These are phyloP conservation scores for Morus bassanus DNA, from an alignment of 2,797 vertebrate species.

Conservation along the genomic window DNA sequence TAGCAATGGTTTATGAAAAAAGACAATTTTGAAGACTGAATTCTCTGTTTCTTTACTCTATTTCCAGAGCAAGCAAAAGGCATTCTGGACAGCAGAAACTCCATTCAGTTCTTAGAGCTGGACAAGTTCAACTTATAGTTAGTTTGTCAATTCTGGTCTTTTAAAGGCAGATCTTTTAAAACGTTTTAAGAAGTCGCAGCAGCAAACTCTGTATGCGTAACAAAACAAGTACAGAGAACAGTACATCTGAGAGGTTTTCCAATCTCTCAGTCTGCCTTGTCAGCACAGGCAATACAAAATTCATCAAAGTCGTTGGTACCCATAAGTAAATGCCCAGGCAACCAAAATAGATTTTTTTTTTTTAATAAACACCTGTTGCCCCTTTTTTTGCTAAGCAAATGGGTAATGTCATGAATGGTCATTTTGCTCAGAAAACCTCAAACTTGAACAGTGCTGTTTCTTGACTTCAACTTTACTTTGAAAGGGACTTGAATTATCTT, in stretches of 20 bases:
- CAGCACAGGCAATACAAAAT: background rate
- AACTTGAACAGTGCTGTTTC: background rate
- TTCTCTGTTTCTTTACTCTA: background rate
- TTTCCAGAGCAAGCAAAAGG: background rate
- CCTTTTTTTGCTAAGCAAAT: background rate
- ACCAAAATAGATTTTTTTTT: background rate
- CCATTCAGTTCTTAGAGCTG: background rate
- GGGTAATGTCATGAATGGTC: background rate
- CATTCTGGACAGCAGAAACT: background rate
- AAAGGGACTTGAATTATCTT: background rate
- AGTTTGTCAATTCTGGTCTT: background rate
- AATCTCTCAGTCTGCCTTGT: background rate
- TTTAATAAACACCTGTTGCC: background rate
- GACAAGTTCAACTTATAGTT: background rate
- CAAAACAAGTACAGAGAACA: background rate
- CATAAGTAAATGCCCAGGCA: background rate
- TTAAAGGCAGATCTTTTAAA: background rate
- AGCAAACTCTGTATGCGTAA: background rate
- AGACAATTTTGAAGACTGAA: background rate
- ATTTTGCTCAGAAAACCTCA: background rate
- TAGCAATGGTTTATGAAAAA: background rate
- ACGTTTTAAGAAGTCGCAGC: background rate
- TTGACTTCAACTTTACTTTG: background rate
- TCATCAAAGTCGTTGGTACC: background rate
- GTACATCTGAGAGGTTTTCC: fast-evolving